Evolutionary conservation across 2,888 invertebrate genomes (phyloP).

Genomic region (Lamellibrachia columna): DNA sequence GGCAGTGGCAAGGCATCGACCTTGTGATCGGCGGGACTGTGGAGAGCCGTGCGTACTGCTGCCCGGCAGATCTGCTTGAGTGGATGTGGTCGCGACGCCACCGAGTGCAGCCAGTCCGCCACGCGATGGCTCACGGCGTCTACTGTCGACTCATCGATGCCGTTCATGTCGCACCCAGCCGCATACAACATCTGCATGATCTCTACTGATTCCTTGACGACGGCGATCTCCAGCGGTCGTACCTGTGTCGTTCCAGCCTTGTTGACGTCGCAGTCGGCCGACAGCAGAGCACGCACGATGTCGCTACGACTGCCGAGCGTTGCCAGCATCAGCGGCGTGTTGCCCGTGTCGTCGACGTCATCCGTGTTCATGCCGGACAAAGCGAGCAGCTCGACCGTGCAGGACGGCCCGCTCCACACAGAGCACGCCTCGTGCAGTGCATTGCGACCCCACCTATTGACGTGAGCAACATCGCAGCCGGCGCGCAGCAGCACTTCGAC

Average conservation of each 20-base stretch:
- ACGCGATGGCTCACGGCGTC: constrained; percentile 26
- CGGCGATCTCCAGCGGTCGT: constrained; percentile 35
- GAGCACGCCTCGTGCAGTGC: constrained; percentile 38
- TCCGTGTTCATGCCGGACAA: constrained; percentile 31
- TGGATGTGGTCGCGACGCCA: constrained; percentile 28
- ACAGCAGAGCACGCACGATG: constrained; percentile 38
- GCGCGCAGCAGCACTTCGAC: constrained; percentile 26
- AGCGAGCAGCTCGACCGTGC: constrained; percentile 31
- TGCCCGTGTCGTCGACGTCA: constrained; percentile 41
- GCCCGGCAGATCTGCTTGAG: constrained; percentile 23
- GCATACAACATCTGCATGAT: constrained; percentile 39
- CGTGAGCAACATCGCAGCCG: constrained; percentile 24
- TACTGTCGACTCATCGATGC: constrained; percentile 30
- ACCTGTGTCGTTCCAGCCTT: constrained; percentile 29
- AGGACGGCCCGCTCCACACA: constrained; percentile 30
- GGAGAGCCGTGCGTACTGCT: neutral
- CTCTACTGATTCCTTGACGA: constrained; percentile 32
- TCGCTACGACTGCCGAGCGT: constrained; percentile 52
- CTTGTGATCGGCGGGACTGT: neutral
- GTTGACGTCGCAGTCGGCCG: constrained; percentile 38
- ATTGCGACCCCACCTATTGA: constrained; percentile 36
- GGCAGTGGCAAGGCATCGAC: neutral
- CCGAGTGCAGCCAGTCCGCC: constrained; percentile 31
- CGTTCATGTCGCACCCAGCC: constrained; percentile 35
- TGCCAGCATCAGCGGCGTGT: constrained; percentile 58